Conservation (phyloP, 2,113 vertebrate species). For the Lagopus muta region DNA sequence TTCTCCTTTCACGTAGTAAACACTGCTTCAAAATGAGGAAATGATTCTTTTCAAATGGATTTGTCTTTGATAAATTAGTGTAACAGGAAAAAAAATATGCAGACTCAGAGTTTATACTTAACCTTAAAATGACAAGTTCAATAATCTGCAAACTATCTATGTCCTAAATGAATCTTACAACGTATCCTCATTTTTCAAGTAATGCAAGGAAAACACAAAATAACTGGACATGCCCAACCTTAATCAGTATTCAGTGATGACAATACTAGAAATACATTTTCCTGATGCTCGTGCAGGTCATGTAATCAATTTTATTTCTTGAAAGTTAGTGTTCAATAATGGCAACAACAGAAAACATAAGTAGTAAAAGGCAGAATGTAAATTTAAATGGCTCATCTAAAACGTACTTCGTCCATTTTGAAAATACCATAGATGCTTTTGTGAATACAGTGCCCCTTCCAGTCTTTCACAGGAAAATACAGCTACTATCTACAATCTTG, state of each 20-base stretch:
- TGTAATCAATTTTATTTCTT: slow-evolving; percentile 35
- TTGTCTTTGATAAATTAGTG: not conserved
- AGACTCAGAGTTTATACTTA: not conserved
- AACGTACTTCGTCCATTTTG: slow-evolving; percentile 28
- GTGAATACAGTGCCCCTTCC: slow-evolving; percentile 30
- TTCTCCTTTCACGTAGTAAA: not conserved
- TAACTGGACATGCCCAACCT: not conserved
- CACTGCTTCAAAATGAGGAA: not conserved
- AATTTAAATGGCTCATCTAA: slow-evolving; percentile 56
- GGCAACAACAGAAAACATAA: slow-evolving; percentile 55
- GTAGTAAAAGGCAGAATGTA: slow-evolving; percentile 28
- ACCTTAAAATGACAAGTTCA: not conserved
- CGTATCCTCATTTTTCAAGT: not conserved
- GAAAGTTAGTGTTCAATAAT: slow-evolving; percentile 60
- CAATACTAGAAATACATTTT: not conserved
- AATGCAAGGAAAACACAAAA: slow-evolving; percentile 8
- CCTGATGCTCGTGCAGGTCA: not conserved
- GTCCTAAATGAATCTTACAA: not conserved
- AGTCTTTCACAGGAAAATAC: slow-evolving; percentile 62
- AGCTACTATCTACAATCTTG: slow-evolving; percentile 24
- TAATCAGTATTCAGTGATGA: not conserved
- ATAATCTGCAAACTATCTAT: not conserved
- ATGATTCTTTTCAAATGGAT: not conserved
- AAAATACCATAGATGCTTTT: slow-evolving; percentile 64
- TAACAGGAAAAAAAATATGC: not conserved